Conservation (phyloP, 2,113 vertebrate genomes). For the Chionis minor region DNA sequence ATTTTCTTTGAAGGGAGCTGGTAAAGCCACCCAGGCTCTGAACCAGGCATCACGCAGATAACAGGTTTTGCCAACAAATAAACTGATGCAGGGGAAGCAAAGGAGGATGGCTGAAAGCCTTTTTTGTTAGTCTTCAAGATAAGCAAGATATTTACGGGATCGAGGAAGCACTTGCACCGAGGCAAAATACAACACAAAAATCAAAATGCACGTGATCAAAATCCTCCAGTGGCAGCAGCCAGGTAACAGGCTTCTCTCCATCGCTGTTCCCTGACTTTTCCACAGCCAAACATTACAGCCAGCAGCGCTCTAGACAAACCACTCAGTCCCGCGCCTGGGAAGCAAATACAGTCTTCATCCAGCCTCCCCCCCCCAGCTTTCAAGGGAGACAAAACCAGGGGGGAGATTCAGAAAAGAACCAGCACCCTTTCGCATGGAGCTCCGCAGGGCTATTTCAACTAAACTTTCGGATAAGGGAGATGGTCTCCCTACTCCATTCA, state of each 20-base stretch:
- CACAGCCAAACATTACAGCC: rapidly evolving
- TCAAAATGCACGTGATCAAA: rapidly evolving
- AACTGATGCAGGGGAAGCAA: not conserved
- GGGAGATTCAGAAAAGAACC: rapidly evolving
- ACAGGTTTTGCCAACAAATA: not conserved
- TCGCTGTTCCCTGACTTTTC: too few species aligned
- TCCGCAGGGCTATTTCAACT: not conserved
- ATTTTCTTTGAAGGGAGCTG: not conserved
- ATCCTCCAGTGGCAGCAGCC: not conserved
- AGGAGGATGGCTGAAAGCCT: not conserved
- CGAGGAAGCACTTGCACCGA: not conserved
- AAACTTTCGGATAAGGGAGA: not conserved
- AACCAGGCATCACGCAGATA: not conserved
- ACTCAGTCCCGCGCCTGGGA: rapidly evolving
- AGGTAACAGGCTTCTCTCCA: not conserved
- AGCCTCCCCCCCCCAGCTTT: not conserved
- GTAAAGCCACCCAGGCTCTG: not conserved
- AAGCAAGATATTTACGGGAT: not conserved
- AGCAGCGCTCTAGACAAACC: not conserved
- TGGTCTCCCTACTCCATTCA: not conserved
- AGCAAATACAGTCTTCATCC: not conserved
- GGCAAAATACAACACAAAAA: not conserved
- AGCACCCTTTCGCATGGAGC: not conserved
- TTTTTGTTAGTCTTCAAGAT: not conserved
- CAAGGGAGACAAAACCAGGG: not conserved